Conservation (phyloP, 2,888 invertebrate species). For the Podotricha telesiphe region DNA sequence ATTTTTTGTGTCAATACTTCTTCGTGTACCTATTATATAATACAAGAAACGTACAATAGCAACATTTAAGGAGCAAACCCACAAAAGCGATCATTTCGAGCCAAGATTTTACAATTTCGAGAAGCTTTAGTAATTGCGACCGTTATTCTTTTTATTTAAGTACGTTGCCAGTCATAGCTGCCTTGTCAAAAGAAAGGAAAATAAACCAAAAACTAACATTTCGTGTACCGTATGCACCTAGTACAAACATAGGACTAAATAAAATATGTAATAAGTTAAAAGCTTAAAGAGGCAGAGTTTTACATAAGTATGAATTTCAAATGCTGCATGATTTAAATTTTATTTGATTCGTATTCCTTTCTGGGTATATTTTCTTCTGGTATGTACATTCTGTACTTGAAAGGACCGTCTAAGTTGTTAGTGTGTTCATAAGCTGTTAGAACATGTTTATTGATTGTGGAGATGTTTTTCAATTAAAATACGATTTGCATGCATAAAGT, state of each 20-base stretch:
- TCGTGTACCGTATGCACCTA: conserved; percentile 2
- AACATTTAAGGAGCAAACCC: conserved; percentile 20
- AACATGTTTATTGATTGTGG: conserved; percentile 3
- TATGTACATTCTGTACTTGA: neutral
- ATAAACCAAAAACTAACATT: conserved; percentile 26
- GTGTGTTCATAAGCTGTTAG: neutral
- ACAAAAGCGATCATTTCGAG: conserved; percentile 26
- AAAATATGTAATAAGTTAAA: conserved; percentile 22
- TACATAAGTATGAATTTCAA: conserved; percentile 16
- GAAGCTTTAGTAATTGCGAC: conserved; percentile 28
- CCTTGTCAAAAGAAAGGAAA: conserved; percentile 28
- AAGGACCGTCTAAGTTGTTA: neutral
- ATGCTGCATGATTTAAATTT: neutral
- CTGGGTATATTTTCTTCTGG: neutral
- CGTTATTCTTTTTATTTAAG: conserved; percentile 33
- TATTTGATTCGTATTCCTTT: neutral
- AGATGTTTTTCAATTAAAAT: conserved; percentile 5
- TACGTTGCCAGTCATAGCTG: conserved; percentile 25
- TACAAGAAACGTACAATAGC: conserved; percentile 6
- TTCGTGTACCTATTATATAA: neutral
- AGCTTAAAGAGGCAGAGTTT: conserved; percentile 17
- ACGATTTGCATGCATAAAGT: conserved; percentile 6
- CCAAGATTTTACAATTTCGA: conserved; percentile 28
- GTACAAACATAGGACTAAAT: conserved; percentile 13
- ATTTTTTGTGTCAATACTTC: neutral